Percentiles rank a stretch among this genome's conserved stretches.
phyloP scores from a whole-genome alignment of 2,113 vertebrate species.

The Sturnus vulgaris region DNA sequence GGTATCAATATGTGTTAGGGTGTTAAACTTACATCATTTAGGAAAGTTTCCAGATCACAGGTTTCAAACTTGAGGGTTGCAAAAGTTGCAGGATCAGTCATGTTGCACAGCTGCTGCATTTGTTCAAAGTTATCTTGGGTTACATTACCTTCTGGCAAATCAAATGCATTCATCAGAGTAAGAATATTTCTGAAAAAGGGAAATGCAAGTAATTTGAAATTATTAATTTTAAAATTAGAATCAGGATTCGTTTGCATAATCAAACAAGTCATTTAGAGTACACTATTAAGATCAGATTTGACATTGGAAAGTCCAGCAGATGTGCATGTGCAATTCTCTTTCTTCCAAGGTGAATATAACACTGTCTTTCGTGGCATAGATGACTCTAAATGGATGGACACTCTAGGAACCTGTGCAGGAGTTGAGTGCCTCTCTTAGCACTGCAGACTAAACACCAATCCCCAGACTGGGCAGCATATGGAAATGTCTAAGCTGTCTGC shows the following conservation, averaged over 20 bases:
- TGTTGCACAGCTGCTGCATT: constrained; percentile 50
- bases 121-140: constrained; percentile 73
- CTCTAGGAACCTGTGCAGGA: not conserved
- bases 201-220: not conserved
- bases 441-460: not conserved
- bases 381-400: not conserved
- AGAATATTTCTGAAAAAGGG: constrained; percentile 76
- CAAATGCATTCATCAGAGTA: constrained; percentile 75
- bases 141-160: constrained; percentile 73
- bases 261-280: not conserved
- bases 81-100: not conserved
- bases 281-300: not conserved
- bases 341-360: not conserved
- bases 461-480: not conserved
- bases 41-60: constrained; percentile 69
- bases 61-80: constrained; percentile 63
- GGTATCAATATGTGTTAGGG: not conserved
- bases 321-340: not conserved
- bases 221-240: no score
- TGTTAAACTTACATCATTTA: constrained; percentile 69
- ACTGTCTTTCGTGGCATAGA: not conserved
- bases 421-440: not conserved
- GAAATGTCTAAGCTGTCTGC: not conserved
- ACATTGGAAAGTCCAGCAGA: not conserved
- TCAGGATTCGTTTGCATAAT: not conserved